A percentile compares a stretch with the other conserved stretches of the same genome.
phyloP scores from a whole-genome alignment of 2,113 vertebrate genomes.

The Indri indri region DNA sequence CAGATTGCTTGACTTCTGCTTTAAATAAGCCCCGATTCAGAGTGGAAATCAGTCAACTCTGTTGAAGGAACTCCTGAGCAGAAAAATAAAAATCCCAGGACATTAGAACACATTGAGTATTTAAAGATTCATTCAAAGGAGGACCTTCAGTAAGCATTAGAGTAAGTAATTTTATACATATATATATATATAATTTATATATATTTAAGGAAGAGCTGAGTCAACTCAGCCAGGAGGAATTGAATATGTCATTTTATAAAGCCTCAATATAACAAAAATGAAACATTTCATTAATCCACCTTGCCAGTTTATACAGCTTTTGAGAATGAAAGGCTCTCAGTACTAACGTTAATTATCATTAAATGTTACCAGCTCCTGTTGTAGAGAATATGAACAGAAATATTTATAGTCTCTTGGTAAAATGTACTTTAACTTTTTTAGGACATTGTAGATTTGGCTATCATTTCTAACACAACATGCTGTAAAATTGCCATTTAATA shows the following conservation, averaged over 20 bases:
- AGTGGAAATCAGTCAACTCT: not conserved
- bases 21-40: not conserved
- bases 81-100: not conserved
- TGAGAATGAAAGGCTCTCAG: not conserved
- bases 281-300: not conserved
- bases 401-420: constrained; percentile 23
- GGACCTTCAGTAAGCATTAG: not conserved
- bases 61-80: not conserved
- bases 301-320: constrained; percentile 39
- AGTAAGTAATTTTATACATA: not conserved
- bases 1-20: not conserved
- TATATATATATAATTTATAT: no score
- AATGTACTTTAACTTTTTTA: constrained; percentile 42
- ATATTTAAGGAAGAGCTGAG: not conserved
- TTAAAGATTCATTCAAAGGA: constrained; percentile 11
- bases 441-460: not conserved
- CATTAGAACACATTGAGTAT: not conserved
- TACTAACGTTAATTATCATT: constrained; percentile 61
- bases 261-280: constrained; percentile 27
- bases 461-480: constrained; percentile 6
- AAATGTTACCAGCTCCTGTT: constrained; percentile 31
- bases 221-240: not conserved
- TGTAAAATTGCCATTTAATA: constrained; percentile 31
- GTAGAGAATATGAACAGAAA: constrained; percentile 31
- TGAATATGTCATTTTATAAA: constrained; percentile 35